These are phyloP conservation scores for Leptoteleia sp. DNA, from an alignment of 1,140 invertebrate genomes.

Conservation along the genomic window DNA sequence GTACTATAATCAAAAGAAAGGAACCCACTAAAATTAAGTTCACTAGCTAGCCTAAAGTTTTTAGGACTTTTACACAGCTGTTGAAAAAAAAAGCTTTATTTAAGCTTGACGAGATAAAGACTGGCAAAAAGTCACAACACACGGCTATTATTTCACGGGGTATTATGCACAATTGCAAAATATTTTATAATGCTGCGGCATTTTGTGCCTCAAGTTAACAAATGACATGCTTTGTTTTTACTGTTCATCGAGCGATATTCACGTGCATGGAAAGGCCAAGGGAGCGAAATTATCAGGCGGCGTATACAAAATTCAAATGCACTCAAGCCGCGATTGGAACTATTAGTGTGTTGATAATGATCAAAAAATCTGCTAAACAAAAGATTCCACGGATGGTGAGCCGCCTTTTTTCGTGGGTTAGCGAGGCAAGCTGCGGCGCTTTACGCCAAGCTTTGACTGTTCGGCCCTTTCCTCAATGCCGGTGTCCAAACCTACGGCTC, in stretches of 20 bases:
- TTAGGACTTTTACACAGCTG: too few species aligned
- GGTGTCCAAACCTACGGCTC: constrained; percentile 76
- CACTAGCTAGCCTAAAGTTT: too few species aligned
- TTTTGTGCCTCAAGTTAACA: constrained; percentile 44
- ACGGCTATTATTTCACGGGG: constrained; percentile 1
- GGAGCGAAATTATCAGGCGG: constrained; percentile 66
- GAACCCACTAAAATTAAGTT: too few species aligned
- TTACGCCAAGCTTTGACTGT: constrained; percentile 79
- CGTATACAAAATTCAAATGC: constrained; percentile 69
- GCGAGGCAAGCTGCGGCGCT: constrained; percentile 78
- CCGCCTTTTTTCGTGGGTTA: constrained; percentile 80
- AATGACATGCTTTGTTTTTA: constrained; percentile 69
- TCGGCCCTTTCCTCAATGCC: constrained; percentile 67
- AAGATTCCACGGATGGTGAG: constrained; percentile 81
- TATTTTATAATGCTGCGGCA: constrained; percentile 21
- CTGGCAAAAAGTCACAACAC: constrained; percentile 15
- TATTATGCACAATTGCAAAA: constrained; percentile 37
- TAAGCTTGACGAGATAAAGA: constrained; percentile 14
- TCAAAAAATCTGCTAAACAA: constrained; percentile 82
- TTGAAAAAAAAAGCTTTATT: constrained; percentile 5
- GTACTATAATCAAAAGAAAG: too few species aligned
- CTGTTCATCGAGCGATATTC: constrained; percentile 71
- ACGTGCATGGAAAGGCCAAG: constrained; percentile 69
- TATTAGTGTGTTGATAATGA: constrained; percentile 80
- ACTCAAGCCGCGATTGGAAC: constrained; percentile 71